These are phyloP conservation scores for Athene noctua DNA, from an alignment of 2,113 vertebrate species.

Conservation along the genomic window DNA sequence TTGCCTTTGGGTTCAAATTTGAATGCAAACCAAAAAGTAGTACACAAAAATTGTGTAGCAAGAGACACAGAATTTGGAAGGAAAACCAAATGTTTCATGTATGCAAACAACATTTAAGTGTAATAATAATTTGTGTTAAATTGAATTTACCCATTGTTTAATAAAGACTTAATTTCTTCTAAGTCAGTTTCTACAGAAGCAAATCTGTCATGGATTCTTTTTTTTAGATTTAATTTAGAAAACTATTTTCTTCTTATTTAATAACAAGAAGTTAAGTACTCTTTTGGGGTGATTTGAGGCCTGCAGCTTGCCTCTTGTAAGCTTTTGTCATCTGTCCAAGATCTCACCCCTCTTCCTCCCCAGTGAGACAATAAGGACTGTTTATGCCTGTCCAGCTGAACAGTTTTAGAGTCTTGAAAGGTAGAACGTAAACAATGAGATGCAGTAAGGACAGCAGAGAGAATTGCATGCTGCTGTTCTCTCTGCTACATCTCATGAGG, in stretches of 20 bases:
- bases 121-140: background rate
- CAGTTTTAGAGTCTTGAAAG: conserved; percentile 2
- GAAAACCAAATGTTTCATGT: fast-evolving
- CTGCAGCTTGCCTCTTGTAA: background rate
- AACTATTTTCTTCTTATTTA: background rate
- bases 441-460: background rate
- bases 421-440: conserved; percentile 11
- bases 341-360: background rate
- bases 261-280: background rate
- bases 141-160: background rate
- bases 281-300: background rate
- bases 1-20: background rate
- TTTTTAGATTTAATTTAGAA: background rate
- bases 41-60: background rate
- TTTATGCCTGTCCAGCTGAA: background rate
- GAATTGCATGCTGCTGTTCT: background rate
- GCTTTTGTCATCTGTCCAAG: background rate
- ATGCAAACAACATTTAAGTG: background rate
- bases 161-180: background rate
- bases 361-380: background rate
- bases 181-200: background rate
- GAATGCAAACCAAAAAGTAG: background rate
- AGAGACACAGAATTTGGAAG: background rate
- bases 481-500: background rate
- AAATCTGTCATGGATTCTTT: background rate